These are phyloP conservation scores for Masticophis lateralis DNA, from an alignment of 2,797 vertebrate species.

Conservation along the genomic window DNA sequence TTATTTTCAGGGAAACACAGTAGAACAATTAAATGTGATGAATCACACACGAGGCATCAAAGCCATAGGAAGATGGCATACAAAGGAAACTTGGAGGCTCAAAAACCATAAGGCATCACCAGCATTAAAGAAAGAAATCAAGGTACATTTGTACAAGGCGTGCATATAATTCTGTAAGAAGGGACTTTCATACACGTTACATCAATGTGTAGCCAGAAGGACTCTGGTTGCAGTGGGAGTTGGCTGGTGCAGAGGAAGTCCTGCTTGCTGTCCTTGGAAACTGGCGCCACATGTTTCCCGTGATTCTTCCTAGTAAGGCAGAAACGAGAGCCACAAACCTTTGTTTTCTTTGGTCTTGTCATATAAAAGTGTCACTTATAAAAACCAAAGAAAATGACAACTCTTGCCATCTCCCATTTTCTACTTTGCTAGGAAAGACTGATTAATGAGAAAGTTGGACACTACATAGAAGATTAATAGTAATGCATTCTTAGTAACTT, in stretches of 20 bases:
- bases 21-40: not conserved
- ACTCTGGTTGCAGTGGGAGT: not conserved
- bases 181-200: not conserved
- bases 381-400: not conserved
- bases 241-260: not conserved
- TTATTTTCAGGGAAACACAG: no score
- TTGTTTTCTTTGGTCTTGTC: slow-evolving; percentile 1
- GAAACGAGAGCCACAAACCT: slow-evolving; percentile 2
- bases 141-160: not conserved
- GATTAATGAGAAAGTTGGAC: not conserved
- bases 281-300: not conserved
- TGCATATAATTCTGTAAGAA: not conserved
- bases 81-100: not conserved
- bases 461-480: not conserved
- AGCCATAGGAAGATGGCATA: no score
- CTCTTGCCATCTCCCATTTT: not conserved
- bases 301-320: accelerated
- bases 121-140: not conserved
- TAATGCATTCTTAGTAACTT: no score
- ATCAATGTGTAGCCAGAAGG: not conserved
- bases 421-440: not conserved
- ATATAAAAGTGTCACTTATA: not conserved
- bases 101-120: not conserved
- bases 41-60: not conserved
- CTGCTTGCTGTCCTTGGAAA: not conserved